Evolutionary conservation across 2,888 invertebrate genomes (phyloP).

Genomic region (Gryllus longicercus): DNA sequence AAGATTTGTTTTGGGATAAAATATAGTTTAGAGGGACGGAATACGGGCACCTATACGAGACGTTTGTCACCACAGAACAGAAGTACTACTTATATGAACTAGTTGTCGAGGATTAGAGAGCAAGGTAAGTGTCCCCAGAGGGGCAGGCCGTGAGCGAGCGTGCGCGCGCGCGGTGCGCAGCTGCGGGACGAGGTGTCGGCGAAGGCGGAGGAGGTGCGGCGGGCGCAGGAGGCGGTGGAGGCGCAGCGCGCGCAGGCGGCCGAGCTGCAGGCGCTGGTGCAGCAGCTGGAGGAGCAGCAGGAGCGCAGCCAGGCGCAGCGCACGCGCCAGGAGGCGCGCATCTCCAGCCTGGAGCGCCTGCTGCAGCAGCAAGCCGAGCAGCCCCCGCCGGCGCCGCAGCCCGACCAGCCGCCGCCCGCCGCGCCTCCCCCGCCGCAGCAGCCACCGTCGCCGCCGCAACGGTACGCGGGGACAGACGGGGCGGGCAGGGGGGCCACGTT

Average conservation of each 20-base stretch:
- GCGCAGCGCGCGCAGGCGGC: slow-evolving; percentile 56
- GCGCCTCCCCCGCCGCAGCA: not conserved
- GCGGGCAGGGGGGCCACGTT: not conserved
- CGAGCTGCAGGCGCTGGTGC: slow-evolving; percentile 55
- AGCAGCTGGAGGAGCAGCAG: slow-evolving; percentile 57
- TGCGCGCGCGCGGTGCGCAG: no score
- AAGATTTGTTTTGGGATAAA: no score
- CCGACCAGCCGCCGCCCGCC: not conserved
- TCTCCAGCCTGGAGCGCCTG: slow-evolving; percentile 55
- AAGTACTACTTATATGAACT: no score
- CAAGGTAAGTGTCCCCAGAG: accelerated
- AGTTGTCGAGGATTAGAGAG: no score
- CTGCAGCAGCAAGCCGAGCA: slow-evolving; percentile 42
- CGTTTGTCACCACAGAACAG: no score
- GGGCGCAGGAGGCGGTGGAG: slow-evolving; percentile 53
- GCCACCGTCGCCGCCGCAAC: slow-evolving; percentile 21
- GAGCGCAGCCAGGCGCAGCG: slow-evolving; percentile 57
- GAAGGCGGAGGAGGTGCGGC: slow-evolving; percentile 54
- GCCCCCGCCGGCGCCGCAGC: not conserved
- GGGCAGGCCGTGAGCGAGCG: no score
- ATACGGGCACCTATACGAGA: no score
- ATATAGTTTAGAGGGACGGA: no score
- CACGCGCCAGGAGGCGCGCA: slow-evolving; percentile 56
- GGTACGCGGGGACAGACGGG: slow-evolving; percentile 20
- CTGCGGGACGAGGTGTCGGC: slow-evolving; percentile 43